A percentile compares a stretch with the other conserved stretches of the same genome.
phyloP scores from a whole-genome alignment of 1,140 invertebrate species.

The Sarcophaga peregrina region DNA sequence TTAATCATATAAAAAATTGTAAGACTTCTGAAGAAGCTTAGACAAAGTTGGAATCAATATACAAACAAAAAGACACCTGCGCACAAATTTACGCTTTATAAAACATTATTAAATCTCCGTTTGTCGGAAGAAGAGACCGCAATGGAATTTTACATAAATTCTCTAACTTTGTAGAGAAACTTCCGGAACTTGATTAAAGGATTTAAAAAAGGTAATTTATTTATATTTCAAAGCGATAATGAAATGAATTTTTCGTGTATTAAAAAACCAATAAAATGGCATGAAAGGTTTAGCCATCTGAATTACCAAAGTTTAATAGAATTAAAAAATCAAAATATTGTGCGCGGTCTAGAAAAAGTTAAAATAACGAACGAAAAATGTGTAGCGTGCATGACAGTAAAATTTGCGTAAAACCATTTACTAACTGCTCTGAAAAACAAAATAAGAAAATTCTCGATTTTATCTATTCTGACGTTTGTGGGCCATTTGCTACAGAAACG shows the following conservation, averaged over 20 bases:
- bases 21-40: slow-evolving; percentile 38
- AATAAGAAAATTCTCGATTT: not conserved
- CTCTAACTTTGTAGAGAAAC: not conserved
- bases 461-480: not conserved
- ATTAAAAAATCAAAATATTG: not conserved
- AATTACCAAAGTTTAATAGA: not conserved
- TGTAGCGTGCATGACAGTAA: not conserved
- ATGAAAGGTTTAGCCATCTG: not conserved
- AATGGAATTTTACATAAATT: no score
- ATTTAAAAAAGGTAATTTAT: not conserved
- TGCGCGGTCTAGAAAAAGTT: not conserved
- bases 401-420: not conserved
- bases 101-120: not conserved
- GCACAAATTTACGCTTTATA: not conserved
- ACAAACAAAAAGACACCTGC: not conserved
- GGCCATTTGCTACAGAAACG: not conserved
- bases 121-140: no score
- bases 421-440: not conserved
- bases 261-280: not conserved
- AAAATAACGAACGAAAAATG: slow-evolving; percentile 2
- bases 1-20: not conserved
- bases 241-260: not conserved
- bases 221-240: not conserved
- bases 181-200: not conserved
- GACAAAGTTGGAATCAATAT: slow-evolving; percentile 29